phyloP scores from a whole-genome alignment of 2,113 vertebrate species.

The Corythornis madagascariensis region DNA sequence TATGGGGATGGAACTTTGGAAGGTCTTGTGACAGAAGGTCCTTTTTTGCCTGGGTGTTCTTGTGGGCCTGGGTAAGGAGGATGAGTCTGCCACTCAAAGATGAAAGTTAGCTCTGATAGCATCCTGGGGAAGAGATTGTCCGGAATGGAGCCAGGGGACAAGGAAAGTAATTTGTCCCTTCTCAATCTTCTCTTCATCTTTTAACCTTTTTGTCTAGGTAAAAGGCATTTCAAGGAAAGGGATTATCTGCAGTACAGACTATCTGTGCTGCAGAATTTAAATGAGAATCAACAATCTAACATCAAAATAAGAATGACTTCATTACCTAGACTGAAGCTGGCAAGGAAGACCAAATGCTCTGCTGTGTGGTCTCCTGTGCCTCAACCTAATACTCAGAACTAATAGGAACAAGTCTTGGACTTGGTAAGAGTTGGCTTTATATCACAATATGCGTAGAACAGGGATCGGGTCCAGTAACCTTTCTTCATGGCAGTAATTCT shows the following conservation, averaged over 20 bases:
- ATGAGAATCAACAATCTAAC: neutral
- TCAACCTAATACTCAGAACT: slow-evolving; percentile 24
- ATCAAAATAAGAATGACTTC: slow-evolving; percentile 42
- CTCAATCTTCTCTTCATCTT: neutral
- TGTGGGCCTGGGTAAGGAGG: neutral
- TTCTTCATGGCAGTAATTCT: slow-evolving; percentile 15
- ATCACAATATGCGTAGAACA: neutral
- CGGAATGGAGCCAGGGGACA: neutral
- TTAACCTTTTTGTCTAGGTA: neutral
- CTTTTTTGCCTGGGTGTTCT: neutral
- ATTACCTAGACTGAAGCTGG: slow-evolving; percentile 37
- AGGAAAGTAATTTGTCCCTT: neutral
- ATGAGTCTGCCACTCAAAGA: neutral
- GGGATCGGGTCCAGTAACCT: slow-evolving; percentile 27
- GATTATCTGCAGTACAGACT: neutral
- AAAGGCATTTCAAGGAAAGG: neutral
- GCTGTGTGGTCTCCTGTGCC: slow-evolving; percentile 27
- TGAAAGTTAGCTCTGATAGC: neutral
- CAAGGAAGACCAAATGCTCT: slow-evolving; percentile 4
- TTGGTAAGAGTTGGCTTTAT: slow-evolving; percentile 9
- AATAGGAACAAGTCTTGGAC: neutral
- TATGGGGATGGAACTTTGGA: neutral
- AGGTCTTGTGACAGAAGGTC: neutral
- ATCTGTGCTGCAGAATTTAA: neutral
- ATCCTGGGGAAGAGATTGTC: neutral